Conservation (phyloP, 2,888 invertebrate species). For the Zele albiditarsus region DNA sequence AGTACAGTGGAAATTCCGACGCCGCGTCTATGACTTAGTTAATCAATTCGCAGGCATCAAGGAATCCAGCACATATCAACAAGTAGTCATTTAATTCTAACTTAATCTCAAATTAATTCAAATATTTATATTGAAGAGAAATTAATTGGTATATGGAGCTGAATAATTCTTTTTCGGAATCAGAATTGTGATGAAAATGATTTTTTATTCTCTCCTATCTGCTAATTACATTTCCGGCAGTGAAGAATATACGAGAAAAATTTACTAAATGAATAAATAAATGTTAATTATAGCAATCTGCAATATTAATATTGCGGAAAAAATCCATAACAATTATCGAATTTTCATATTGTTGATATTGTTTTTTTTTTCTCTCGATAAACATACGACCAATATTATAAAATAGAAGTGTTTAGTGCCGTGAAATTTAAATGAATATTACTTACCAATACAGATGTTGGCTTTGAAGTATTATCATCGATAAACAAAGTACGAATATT, state of each 20-base stretch:
- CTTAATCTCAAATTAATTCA: not conserved
- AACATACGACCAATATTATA: too few species aligned
- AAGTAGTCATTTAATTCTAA: not conserved
- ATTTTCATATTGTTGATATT: not conserved
- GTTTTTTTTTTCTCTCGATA: not conserved
- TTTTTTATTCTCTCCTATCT: too few species aligned
- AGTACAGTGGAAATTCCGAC: not conserved
- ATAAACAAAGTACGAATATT: not conserved
- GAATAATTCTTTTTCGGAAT: not conserved
- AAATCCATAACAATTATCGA: too few species aligned
- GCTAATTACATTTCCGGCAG: too few species aligned
- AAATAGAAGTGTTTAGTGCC: not conserved
- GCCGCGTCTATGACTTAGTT: not conserved
- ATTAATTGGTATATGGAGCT: not conserved
- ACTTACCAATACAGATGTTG: not conserved
- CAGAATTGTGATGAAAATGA: not conserved
- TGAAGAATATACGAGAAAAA: too few species aligned
- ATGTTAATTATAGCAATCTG: too few species aligned
- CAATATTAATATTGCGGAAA: too few species aligned
- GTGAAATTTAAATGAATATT: not conserved
- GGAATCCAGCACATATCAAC: not conserved
- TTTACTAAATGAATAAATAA: too few species aligned
- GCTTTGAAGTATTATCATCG: not conserved
- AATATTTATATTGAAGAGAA: not conserved
- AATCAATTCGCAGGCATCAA: not conserved